Base-by-base conservation (phyloP, 92 coral and sea anemone genomes). In the Parazoanthus atlanticus region DNA sequence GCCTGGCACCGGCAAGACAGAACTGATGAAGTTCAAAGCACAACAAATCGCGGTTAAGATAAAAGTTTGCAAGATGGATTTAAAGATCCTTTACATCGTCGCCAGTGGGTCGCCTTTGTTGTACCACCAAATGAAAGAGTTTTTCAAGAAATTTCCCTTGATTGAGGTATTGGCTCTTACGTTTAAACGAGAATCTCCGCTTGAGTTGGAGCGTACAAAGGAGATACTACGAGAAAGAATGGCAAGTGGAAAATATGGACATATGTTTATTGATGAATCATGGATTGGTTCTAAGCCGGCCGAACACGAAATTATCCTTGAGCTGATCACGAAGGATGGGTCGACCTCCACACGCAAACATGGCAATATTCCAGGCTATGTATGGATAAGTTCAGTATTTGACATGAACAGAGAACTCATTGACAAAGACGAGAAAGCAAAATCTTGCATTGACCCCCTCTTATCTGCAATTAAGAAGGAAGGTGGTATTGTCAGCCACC, bases 361-460 rank as follows among this genome's bases (percentile, higher is more conserved):
- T 23, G 79, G 73, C 19, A 86, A 43, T 33, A 33, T 86, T 15
- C 75, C 82, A n/a, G 90, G 92, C 33, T 90, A 90, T 2, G 92
- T 90, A 54, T 90, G 92, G 92, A 90, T 90, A 83, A 90, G 88
- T 56, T 90, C 92, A 71, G 92, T 90, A 21, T 90, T 86, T 86
- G 89, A 80, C 77, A 85, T 61, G 69, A 61, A 46, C 87, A 73
- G 78, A 49, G 56, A 56, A 79, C 54, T 79, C 1, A 67, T 38
- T 19, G 76, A 85, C 76, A 78, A 40, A 10, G 29, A 52, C 12
- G 67, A 71, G 49, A 90, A 86, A 74, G 54, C 76, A 36, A 41
- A 49, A 11, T 64, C 76, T 33, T 32, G 81, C 46, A 90, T 89
- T 19, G 80, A 84, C 0, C 84, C 88, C 15, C 76, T 90, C 30